Base-by-base conservation (phyloP, 2,888 invertebrate species). In the Apotomis capreana region DNA sequence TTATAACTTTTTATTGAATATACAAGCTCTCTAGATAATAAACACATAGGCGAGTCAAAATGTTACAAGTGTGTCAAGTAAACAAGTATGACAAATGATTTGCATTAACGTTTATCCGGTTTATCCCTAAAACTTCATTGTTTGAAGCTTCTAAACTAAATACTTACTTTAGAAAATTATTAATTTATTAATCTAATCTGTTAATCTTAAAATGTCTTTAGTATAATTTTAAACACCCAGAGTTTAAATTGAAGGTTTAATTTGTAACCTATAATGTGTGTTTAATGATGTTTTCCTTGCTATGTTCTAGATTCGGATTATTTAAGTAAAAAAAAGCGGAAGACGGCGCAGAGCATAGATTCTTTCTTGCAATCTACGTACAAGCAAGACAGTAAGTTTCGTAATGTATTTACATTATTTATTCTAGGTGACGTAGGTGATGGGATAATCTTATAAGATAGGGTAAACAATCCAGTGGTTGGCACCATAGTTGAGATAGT, bases 341-440 rank as follows among this genome's bases (percentile, higher is more conserved):
- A 84, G 81, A 82, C 80, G 72, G 67, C 71, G 61, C 69, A 86
- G 65, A 65, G 46, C 57, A 81, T 84, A 75, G 77, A 84, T 64
- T 72, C 78, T 71, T 74, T 83, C 74, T 76, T 81, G 69, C 78
- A 58, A 67, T 6, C 78, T 74, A 77, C 83, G 74, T 87, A 86
- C 80, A 87, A 88, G 55, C 80, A 81, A 74, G 91, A 90, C 76
- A 88, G 91, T 92, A 90, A 92, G 91, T 91, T 79, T 80, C 72
- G 15, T 73, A 64, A 74, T 75, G 59, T 76, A 76, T 55, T 68
- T 69, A 44, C 64, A 54, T 61, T 40, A 26, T 57, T 26, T 61
- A 60, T 65, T 57, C 40, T 40, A 40, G 40, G 5, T 3, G 40
- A 40, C 0, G 40, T 40, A 44, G 71, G 61, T 57, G 61, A 52